Percentiles rank a stretch among this genome's conserved stretches.
These are phyloP conservation scores for Lonchura striata DNA, from an alignment of 2,113 vertebrate species.

Conservation along the genomic window DNA sequence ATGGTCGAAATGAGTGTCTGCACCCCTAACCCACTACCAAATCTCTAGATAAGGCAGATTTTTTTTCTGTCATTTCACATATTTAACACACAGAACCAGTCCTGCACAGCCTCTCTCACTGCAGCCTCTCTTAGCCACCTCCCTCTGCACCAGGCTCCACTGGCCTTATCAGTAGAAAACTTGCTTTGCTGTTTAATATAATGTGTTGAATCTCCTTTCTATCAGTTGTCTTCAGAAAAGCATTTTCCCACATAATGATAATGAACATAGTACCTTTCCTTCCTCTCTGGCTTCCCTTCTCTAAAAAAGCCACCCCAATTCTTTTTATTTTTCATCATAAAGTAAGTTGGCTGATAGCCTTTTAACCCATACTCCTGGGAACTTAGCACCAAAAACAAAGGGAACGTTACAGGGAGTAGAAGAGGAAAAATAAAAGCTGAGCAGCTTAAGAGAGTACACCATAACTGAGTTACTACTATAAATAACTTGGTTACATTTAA, in stretches of 20 bases:
- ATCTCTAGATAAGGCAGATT: neutral
- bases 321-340: neutral
- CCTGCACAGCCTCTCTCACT: neutral
- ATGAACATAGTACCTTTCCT: neutral
- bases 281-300: neutral
- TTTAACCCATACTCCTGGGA: neutral
- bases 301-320: neutral
- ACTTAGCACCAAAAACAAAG: neutral
- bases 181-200: neutral
- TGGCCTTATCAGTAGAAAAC: neutral
- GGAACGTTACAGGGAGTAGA: neutral
- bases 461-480: neutral
- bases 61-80: neutral
- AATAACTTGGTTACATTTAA: neutral
- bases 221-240: neutral
- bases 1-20: neutral
- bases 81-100: neutral
- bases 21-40: neutral
- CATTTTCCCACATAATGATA: neutral
- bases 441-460: neutral
- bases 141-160: neutral
- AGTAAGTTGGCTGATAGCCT: neutral
- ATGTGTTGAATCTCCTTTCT: neutral
- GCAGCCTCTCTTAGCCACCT: neutral
- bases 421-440: neutral